Evolutionary conservation across 2,888 invertebrate species (phyloP).

Genomic region (Agrypnus murinus): DNA sequence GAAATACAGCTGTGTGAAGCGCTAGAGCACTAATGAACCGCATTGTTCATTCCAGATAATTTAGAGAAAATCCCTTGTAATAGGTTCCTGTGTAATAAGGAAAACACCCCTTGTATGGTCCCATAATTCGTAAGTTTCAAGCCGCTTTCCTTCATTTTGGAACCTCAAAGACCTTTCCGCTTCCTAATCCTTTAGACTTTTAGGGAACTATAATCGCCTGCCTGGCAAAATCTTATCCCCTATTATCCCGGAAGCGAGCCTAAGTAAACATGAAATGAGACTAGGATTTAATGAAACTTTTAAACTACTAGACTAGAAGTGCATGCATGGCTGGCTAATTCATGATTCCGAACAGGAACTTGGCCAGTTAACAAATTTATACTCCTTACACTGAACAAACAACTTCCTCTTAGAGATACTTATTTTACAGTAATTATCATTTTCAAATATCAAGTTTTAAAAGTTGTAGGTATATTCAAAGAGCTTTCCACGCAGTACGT

Average conservation of each 20-base stretch:
- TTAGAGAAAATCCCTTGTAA: slow-evolving; percentile 51
- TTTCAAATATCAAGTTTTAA: too few species aligned
- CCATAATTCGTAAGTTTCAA: slow-evolving; percentile 43
- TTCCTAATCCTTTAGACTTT: slow-evolving; percentile 46
- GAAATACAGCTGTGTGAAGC: slow-evolving; percentile 38
- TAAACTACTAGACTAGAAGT: slow-evolving; percentile 28
- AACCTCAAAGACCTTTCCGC: slow-evolving; percentile 47
- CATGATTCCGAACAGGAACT: slow-evolving; percentile 14
- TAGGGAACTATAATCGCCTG: slow-evolving; percentile 43
- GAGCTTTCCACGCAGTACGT: too few species aligned
- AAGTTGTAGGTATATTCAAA: too few species aligned
- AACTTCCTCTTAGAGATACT: too few species aligned
- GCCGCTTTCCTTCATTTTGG: slow-evolving; percentile 44
- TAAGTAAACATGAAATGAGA: slow-evolving; percentile 44
- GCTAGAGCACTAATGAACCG: slow-evolving; percentile 40
- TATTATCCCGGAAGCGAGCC: slow-evolving; percentile 38
- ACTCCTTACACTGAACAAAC: too few species aligned
- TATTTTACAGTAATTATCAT: too few species aligned
- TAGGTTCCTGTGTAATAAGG: slow-evolving; percentile 50
- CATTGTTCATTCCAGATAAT: slow-evolving; percentile 44
- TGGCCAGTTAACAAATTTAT: slow-evolving; percentile 13
- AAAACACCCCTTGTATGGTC: slow-evolving; percentile 42
- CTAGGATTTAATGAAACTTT: slow-evolving; percentile 41
- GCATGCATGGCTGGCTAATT: slow-evolving; percentile 38
- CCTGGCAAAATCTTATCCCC: slow-evolving; percentile 43